These are phyloP conservation scores for Perithous albicinctus DNA, from an alignment of 2,888 invertebrate genomes.

Conservation along the genomic window DNA sequence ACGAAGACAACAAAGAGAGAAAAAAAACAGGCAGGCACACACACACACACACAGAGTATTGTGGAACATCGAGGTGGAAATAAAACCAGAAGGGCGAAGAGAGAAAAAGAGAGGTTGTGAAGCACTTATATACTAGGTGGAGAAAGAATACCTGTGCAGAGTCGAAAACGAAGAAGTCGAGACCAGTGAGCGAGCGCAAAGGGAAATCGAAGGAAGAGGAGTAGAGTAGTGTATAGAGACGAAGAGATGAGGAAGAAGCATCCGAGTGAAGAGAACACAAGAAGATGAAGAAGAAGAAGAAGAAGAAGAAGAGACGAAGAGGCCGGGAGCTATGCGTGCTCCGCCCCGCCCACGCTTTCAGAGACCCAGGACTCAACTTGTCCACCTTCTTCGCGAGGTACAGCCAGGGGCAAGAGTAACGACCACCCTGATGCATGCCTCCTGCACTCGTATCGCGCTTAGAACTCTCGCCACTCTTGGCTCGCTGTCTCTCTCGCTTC, in stretches of 20 bases:
- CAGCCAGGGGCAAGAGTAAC: constrained; percentile 81
- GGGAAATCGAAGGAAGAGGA: constrained; percentile 60
- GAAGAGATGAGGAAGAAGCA: constrained; percentile 65
- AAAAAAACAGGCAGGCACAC: constrained; percentile 46
- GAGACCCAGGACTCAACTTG: constrained; percentile 83
- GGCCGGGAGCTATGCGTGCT: constrained; percentile 84
- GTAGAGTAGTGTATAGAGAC: constrained; percentile 42
- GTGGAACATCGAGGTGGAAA: constrained; percentile 77
- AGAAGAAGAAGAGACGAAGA: constrained; percentile 70
- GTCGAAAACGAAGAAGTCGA: constrained; percentile 55
- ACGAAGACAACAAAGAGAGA: constrained; percentile 79
- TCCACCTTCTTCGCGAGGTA: constrained; percentile 83
- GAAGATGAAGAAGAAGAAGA: constrained; percentile 68
- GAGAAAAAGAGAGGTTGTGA: constrained; percentile 63
- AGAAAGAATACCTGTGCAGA: constrained; percentile 56
- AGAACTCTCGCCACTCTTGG: constrained; percentile 55
- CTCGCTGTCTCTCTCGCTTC: not conserved
- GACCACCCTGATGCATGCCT: constrained; percentile 71
- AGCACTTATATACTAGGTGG: constrained; percentile 51
- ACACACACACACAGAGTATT: constrained; percentile 70
- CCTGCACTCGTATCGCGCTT: constrained; percentile 56
- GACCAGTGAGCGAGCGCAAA: constrained; percentile 29
- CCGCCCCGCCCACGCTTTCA: constrained; percentile 84
- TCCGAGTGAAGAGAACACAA: constrained; percentile 65
- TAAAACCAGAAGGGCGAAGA: constrained; percentile 72